phyloP scores from a whole-genome alignment of 2,888 invertebrate genomes.

The Caenorhabditis sulstoni region DNA sequence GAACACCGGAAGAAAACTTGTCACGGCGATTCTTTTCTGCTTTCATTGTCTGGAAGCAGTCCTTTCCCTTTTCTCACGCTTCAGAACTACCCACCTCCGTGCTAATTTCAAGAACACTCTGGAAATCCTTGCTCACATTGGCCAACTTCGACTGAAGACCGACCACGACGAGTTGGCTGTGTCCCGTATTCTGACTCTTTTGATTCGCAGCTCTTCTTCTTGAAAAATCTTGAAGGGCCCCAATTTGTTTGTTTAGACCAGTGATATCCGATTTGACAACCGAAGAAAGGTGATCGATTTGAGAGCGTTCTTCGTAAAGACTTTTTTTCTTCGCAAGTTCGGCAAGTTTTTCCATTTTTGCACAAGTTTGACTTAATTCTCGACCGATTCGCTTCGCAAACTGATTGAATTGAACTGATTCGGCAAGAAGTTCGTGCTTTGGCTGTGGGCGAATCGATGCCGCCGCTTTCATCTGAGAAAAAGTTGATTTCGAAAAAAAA shows the following conservation, averaged over 20 bases:
- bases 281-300: conserved; percentile 97
- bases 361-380: conserved; percentile 95
- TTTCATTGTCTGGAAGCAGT: conserved; percentile 87
- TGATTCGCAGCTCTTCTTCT: conserved; percentile 48
- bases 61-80: background rate
- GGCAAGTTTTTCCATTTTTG: conserved; percentile 96
- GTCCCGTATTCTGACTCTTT: conserved; percentile 59
- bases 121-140: conserved; percentile 97
- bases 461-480: conserved; percentile 74
- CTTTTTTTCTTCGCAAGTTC: conserved; percentile 94
- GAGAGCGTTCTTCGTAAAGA: conserved; percentile 95
- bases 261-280: conserved; percentile 97
- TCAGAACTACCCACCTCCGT: conserved; percentile 86
- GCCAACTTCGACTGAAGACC: conserved; percentile 91
- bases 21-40: conserved; percentile 94
- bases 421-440: conserved; percentile 70
- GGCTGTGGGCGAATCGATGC: conserved; percentile 53
- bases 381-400: conserved; percentile 87
- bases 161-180: conserved; percentile 88
- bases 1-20: conserved; percentile 84
- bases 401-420: conserved; percentile 79
- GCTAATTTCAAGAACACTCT: conserved; percentile 95
- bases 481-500: background rate
- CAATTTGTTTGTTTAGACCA: conserved; percentile 96
- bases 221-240: conserved; percentile 84